A percentile compares a stretch with the other conserved stretches of the same genome.
Conservation (phyloP, 1,140 invertebrate genomes). For the Scaptomyza graminum region DNA sequence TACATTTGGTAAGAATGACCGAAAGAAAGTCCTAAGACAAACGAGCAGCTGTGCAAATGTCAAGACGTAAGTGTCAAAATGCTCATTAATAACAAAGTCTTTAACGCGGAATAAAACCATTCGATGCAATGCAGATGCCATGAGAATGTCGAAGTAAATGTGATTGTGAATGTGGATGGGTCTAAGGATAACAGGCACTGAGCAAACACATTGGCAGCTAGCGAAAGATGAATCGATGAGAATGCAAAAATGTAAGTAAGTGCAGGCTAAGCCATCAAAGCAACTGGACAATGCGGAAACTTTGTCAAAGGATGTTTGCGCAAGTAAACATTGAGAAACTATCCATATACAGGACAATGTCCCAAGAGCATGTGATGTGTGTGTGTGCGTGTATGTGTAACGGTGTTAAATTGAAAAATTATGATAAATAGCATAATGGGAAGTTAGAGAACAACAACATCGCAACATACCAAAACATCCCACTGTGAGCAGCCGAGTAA, state of each 20-base stretch:
- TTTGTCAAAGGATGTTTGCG: slow-evolving; percentile 80
- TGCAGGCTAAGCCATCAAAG: slow-evolving; percentile 68
- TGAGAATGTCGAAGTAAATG: slow-evolving; percentile 4
- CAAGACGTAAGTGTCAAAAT: slow-evolving; percentile 83
- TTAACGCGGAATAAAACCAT: slow-evolving; percentile 41
- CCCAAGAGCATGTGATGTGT: slow-evolving; percentile 23
- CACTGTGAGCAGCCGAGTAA: slow-evolving; percentile 52
- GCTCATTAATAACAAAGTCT: slow-evolving; percentile 81
- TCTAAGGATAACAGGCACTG: slow-evolving; percentile 32
- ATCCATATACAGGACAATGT: slow-evolving; percentile 41
- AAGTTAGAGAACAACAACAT: slow-evolving; percentile 60
- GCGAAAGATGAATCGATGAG: slow-evolving; percentile 75
- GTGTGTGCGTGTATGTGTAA: slow-evolving; percentile 9
- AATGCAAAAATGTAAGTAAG: slow-evolving; percentile 76
- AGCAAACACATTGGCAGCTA: slow-evolving; percentile 62
- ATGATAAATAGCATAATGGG: slow-evolving; percentile 81
- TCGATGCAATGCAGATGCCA: slow-evolving; percentile 39
- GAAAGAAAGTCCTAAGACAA: slow-evolving; percentile 67
- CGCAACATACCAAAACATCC: slow-evolving; percentile 52
- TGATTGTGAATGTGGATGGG: slow-evolving; percentile 4
- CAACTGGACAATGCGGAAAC: slow-evolving; percentile 73
- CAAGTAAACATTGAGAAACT: slow-evolving; percentile 74
- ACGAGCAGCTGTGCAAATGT: slow-evolving; percentile 82
- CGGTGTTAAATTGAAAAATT: slow-evolving; percentile 83
- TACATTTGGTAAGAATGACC: slow-evolving; percentile 46